Evolutionary conservation across 2,113 vertebrate genomes (phyloP).

Genomic region (Aspidoscelis tigris): DNA sequence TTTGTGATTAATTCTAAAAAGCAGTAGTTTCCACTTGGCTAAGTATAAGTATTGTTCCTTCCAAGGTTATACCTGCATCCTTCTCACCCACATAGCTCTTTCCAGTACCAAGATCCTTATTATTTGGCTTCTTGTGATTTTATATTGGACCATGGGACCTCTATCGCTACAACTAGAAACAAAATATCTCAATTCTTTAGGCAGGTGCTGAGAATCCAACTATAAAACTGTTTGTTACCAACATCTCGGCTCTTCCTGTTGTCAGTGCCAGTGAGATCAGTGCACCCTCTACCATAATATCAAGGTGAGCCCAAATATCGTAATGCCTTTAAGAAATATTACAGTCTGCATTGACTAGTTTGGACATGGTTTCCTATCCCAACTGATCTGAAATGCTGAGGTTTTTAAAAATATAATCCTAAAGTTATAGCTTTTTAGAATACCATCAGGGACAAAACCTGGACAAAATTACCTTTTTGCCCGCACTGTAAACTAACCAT

Average conservation of each 20-base stretch:
- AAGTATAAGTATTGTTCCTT: too few relatives aligned
- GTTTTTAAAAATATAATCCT: too few relatives aligned
- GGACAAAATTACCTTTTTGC: too few relatives aligned
- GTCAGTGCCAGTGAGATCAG: slow-evolving; percentile 33
- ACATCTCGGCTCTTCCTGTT: slow-evolving; percentile 11
- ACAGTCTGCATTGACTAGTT: neutral
- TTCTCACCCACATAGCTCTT: too few relatives aligned
- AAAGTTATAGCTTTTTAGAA: too few relatives aligned
- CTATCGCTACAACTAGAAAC: neutral
- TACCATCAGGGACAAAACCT: too few relatives aligned
- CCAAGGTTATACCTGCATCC: too few relatives aligned
- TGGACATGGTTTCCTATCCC: too few relatives aligned
- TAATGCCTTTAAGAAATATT: slow-evolving; percentile 29
- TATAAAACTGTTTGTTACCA: slow-evolving; percentile 73
- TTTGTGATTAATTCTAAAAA: too few relatives aligned
- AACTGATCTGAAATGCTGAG: too few relatives aligned
- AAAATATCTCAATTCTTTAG: slow-evolving; percentile 62
- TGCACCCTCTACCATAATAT: slow-evolving; percentile 68
- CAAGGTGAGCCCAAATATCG: slow-evolving; percentile 66
- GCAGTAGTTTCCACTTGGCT: too few relatives aligned
- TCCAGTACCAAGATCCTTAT: neutral
- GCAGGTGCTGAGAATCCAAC: slow-evolving; percentile 81
- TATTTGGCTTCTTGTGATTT: slow-evolving; percentile 45
- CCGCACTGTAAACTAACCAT: too few relatives aligned
- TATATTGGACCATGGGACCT: neutral